Evolutionary conservation across 2,113 vertebrate genomes (phyloP).

Genomic region (Holacanthus passer): DNA sequence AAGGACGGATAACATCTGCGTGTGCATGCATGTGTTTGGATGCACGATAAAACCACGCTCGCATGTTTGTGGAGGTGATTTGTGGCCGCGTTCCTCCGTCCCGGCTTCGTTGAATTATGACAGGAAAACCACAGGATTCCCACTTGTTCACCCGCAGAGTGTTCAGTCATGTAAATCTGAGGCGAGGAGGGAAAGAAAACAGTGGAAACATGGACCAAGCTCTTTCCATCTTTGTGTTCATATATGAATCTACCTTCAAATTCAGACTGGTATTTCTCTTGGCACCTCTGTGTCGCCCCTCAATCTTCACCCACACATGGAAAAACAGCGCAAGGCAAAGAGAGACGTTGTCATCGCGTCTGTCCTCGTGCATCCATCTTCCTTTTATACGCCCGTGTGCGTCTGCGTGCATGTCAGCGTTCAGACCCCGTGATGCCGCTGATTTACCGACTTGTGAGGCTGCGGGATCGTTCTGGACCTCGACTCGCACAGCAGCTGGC

Average conservation of each 20-base stretch:
- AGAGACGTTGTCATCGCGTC: too few species aligned
- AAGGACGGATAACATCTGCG: slow-evolving; percentile 36
- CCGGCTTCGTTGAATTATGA: slow-evolving; percentile 39
- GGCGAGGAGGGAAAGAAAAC: slow-evolving; percentile 5
- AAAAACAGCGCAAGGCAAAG: not conserved
- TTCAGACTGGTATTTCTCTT: slow-evolving; percentile 3
- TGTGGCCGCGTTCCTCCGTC: not conserved
- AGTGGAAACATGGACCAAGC: slow-evolving; percentile 35
- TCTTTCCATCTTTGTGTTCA: not conserved
- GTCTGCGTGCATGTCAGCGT: not conserved
- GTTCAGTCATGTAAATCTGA: slow-evolving; percentile 28
- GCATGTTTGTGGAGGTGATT: not conserved
- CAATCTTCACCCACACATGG: not conserved
- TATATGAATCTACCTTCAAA: not conserved
- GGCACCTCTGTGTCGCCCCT: not conserved
- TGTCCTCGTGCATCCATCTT: slow-evolving; percentile 2
- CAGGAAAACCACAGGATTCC: slow-evolving; percentile 61
- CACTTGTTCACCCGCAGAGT: slow-evolving; percentile 7
- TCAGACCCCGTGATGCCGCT: slow-evolving; percentile 24
- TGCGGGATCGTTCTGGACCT: slow-evolving; percentile 40
- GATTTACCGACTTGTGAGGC: slow-evolving; percentile 43
- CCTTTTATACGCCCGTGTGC: not conserved
- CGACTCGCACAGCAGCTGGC: slow-evolving; percentile 1
- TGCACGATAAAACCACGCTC: not conserved
- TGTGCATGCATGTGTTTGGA: not conserved